Base-by-base conservation (phyloP, 2,113 vertebrate genomes). In the Pseudonaja textilis region DNA sequence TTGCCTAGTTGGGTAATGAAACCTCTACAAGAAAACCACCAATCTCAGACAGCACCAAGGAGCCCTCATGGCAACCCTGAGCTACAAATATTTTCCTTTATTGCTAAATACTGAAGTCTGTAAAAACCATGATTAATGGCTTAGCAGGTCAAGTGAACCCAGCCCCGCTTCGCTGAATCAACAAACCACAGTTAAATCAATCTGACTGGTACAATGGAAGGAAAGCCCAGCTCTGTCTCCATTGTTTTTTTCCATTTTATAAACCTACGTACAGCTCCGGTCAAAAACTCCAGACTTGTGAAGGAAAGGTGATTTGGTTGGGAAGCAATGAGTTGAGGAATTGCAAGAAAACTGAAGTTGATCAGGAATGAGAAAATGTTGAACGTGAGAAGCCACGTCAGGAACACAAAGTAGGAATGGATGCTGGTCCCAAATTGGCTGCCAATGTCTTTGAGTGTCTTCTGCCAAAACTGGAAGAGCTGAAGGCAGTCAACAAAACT, bases 321-420 rank as follows among this genome's bases (percentile, higher is more conserved):
- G 3, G 91, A 94, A 54, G 96, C 95, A 3, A 98, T 88, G 0
- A 99, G 97, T 96, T 99, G 98, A 0, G 99, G 99, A 92, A 99
- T 94, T 88, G 98, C 97, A 95, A 99, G 98, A 94, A 99, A 99
- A 95, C 98, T 95, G 92, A 99, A 99, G 97, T 99, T 99, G 95
- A 99, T 93, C 55, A 99, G 85, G 96, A 99, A 98, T 0, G 98
- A 98, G 97, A 99, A 98, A 59, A 99, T 34, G 96, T 99, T 99
- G 95, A 99, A 99, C 96, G 98, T 97, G 91, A 99, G 96, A 55
- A 99, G 97, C 99, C 99, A 99, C 87, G 97, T 98, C 93, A 99
- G 97, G 93, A 99, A 99, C 90, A 97, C 93, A 94, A 99, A 99
- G 86, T 99, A 99, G 90, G 98, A 98, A 69, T 99, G 98, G 56